Evolutionary conservation across 2,113 vertebrate species (phyloP).

Genomic region (Nansenia antarctica): DNA sequence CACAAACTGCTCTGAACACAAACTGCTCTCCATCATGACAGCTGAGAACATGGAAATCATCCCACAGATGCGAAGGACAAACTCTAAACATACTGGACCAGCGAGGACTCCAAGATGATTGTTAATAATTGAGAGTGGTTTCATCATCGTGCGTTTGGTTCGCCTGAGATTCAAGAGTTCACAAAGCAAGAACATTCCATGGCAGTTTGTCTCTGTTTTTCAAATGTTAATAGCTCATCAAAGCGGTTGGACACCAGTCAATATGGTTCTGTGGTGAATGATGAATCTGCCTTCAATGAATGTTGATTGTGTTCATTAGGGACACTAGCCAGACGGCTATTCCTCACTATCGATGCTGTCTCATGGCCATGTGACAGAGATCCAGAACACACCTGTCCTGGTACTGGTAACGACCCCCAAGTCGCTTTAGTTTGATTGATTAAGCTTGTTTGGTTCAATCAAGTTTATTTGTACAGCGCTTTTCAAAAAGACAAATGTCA

Average conservation of each 20-base stretch:
- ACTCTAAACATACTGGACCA: background rate
- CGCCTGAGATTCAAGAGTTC: background rate
- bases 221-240: background rate
- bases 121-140: background rate
- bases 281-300: background rate
- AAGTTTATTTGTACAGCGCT: no score
- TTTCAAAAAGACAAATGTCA: no score
- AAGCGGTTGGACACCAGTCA: background rate
- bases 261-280: background rate
- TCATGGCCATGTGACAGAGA: no score
- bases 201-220: no score
- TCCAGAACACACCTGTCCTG: background rate
- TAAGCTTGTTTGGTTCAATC: no score
- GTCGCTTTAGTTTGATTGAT: no score
- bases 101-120: background rate
- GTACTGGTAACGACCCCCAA: no score
- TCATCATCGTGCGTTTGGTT: background rate
- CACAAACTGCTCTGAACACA: constrained; percentile 7
- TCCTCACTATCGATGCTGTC: no score
- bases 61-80: background rate
- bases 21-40: no score
- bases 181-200: background rate
- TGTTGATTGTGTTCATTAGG: no score
- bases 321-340: no score
- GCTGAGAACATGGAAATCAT: background rate